Base-by-base conservation (phyloP, 2,888 invertebrate species). In the Sipha maydis region DNA sequence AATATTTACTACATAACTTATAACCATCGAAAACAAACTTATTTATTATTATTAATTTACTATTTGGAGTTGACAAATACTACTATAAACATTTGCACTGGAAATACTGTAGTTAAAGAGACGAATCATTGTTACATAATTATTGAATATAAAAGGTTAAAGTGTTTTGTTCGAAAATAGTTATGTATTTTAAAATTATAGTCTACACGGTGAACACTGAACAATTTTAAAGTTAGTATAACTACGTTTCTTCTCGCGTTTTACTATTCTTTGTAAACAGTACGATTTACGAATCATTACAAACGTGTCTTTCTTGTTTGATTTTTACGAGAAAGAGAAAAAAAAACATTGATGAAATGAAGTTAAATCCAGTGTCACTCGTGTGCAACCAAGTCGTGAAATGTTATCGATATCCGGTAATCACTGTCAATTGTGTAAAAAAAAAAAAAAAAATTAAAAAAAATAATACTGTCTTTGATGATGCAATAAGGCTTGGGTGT, bases 341-440 rank as follows among this genome's bases (percentile, higher is more conserved):
- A 71, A 82, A 67, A 67, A 82, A 11, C 38, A 71, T 17, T 71
- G 28, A 67, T 38, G 67, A 80, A 80, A 80, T 80, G 14, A 31
- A 71, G 82, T 83, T 31, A 71, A 3, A 71, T 14, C 82, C 48
- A 83, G 69, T 82, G 54, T 82, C 71, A 48, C 31, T 71, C 71
- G 54, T 54, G 83, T 83, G 83, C 83, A 67, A 71, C 83, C 71
- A 48, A 69, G 71, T 83, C 71, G 71, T 54, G 71, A 83, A 83
- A 54, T 34, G 54, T 71, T 83, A 71, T 83, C 71, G 71, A 71
- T 83, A 83, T 83, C 83, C 83, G 83, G 83, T 83, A 71, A 38
- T 71, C 71, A 54, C 78, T 54, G 54, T 31, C 48, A 28, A 83
- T 83, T 48, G 11, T 31, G 28, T 21, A 34, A 75, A 75, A 38